Evolutionary conservation across 2,797 vertebrate genomes (phyloP).

Genomic region (Pantherophis vulpinus): DNA sequence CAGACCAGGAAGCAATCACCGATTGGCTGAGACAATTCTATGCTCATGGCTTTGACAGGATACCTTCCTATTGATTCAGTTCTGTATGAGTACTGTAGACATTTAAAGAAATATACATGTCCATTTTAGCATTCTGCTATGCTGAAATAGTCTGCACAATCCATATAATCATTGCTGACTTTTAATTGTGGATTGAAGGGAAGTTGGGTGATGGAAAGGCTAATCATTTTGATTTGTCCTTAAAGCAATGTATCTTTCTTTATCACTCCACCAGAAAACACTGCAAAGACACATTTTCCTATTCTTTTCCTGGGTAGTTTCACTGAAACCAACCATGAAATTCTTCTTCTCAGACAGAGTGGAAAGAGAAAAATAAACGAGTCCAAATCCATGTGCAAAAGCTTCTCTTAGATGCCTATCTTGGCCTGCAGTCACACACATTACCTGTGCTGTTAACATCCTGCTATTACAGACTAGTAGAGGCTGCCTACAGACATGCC

Average conservation of each 20-base stretch:
- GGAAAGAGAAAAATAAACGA: background rate
- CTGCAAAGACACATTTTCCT: background rate
- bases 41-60: background rate
- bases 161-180: background rate
- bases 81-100: background rate
- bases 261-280: background rate
- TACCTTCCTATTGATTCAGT: background rate
- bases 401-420: background rate
- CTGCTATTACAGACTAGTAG: background rate
- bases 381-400: background rate
- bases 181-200: background rate
- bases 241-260: background rate
- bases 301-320: background rate
- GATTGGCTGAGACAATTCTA: background rate
- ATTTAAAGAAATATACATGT: background rate
- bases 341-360: background rate
- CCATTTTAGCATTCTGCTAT: background rate
- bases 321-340: background rate
- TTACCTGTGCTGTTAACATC: background rate
- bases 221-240: background rate
- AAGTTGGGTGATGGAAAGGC: background rate
- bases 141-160: background rate
- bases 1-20: background rate
- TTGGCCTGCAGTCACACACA: background rate
- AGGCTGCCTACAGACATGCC: background rate